A percentile compares a stretch with the other conserved stretches of the same genome.
Evolutionary conservation across 2,888 invertebrate species (phyloP).

Genomic region (Andricus quercusramuli): DNA sequence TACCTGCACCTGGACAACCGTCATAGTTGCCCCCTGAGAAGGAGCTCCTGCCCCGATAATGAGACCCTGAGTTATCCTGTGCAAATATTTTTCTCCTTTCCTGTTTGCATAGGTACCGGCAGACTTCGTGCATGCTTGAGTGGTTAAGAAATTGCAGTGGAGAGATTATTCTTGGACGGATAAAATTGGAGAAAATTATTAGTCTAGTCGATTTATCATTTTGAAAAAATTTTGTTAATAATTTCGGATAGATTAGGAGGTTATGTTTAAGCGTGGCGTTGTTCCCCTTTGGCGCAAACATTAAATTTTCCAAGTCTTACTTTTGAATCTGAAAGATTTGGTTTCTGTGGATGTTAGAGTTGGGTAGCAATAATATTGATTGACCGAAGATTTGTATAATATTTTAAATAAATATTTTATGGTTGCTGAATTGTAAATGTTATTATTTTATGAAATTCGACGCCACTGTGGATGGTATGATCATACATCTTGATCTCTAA

Average conservation of each 20-base stretch:
- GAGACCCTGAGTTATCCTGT: constrained; percentile 75
- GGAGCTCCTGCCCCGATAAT: constrained; percentile 72
- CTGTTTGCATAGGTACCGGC: constrained; percentile 75
- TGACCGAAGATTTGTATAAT: no score
- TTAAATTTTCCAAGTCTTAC: not conserved
- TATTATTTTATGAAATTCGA: constrained; percentile 7
- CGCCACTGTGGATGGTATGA: constrained; percentile 19
- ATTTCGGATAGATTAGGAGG: not conserved
- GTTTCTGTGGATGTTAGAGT: no score
- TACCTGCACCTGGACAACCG: constrained; percentile 75
- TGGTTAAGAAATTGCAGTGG: constrained; percentile 10
- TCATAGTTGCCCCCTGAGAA: constrained; percentile 56
- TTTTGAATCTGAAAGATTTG: not conserved
- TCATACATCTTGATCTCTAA: constrained; percentile 36
- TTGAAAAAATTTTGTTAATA: no score
- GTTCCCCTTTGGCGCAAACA: not conserved
- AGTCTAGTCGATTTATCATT: no score
- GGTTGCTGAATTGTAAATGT: not conserved
- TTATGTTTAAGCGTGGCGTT: not conserved
- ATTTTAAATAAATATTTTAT: no score
- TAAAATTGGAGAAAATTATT: not conserved
- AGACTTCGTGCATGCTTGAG: constrained; percentile 8
- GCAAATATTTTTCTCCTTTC: constrained; percentile 77
- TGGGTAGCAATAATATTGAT: no score
- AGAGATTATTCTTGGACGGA: not conserved